Conservation (phyloP, 1,140 invertebrate genomes). For the Trachymyrmex cornetzi region DNA sequence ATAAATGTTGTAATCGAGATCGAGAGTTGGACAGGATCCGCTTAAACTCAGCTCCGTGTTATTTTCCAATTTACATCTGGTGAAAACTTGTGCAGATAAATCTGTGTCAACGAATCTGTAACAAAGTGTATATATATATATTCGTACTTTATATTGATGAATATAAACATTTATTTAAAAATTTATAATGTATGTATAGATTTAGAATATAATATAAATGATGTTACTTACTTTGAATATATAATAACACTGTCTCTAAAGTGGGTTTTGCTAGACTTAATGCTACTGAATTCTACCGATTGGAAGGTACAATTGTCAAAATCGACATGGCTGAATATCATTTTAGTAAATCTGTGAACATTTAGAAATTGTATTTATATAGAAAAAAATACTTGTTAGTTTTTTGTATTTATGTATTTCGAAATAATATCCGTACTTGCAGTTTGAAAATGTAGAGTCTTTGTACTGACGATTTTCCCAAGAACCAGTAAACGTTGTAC, state of each 20-base stretch:
- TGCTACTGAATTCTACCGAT: constrained; percentile 86
- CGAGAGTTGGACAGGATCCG: constrained; percentile 82
- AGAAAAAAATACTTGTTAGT: constrained; percentile 57
- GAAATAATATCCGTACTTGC: constrained; percentile 75
- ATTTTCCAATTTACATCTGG: constrained; percentile 85
- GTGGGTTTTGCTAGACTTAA: constrained; percentile 87
- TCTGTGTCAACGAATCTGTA: constrained; percentile 87
- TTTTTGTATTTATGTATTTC: not conserved
- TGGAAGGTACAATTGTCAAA: constrained; percentile 87
- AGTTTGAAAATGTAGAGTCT: constrained; percentile 81
- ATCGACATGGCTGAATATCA: constrained; percentile 87
- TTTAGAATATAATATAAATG: not conserved
- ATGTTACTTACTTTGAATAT: constrained; percentile 83
- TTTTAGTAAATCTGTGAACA: constrained; percentile 85
- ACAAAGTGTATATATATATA: constrained; percentile 16
- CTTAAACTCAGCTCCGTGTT: constrained; percentile 84
- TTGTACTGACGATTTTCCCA: constrained; percentile 86
- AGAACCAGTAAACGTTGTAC: constrained; percentile 81
- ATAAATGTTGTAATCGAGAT: constrained; percentile 84
- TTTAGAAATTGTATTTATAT: constrained; percentile 51
- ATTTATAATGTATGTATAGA: no score
- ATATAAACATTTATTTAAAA: not conserved
- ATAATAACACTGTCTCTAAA: constrained; percentile 86
- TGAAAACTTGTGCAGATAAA: constrained; percentile 85
- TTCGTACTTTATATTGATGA: not conserved